phyloP scores from a whole-genome alignment of 2,797 vertebrate species.

The Macropus fuliginosus region DNA sequence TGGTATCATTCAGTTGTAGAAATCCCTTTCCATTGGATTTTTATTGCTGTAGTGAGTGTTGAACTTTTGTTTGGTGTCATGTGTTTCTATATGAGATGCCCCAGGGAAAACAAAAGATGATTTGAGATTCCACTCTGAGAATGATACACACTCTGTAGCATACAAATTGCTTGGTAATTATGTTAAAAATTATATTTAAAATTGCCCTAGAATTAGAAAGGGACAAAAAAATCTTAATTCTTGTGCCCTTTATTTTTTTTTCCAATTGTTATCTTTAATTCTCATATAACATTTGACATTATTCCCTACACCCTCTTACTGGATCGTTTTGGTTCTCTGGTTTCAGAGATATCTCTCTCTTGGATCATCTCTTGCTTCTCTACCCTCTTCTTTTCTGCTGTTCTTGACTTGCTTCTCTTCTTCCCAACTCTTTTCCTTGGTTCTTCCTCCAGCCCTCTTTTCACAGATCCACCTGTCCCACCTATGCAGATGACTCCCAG shows the following conservation, averaged over 20 bases:
- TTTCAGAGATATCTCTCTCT: neutral
- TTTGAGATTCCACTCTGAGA: neutral
- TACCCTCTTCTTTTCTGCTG: neutral
- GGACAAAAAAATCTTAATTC: neutral
- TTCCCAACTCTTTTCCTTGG: neutral
- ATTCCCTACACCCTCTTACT: too few species aligned
- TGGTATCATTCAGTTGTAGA: neutral
- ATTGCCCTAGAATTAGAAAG: slow-evolving; percentile 27
- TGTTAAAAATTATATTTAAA: neutral
- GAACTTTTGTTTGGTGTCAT: slow-evolving; percentile 51
- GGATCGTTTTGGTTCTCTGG: neutral
- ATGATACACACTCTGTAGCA: neutral
- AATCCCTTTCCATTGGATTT: slow-evolving; percentile 72
- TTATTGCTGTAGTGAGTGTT: slow-evolving; percentile 67
- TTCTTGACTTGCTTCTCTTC: neutral
- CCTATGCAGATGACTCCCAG: neutral
- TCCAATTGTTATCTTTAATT: neutral
- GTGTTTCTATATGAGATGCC: slow-evolving; percentile 22
- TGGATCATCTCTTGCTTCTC: neutral
- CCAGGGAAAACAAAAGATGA: slow-evolving; percentile 21
- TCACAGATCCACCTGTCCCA: neutral
- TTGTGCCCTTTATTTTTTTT: neutral
- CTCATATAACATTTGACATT: neutral
- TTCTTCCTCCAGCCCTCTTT: neutral
- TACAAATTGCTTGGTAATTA: neutral